Evolutionary conservation across 1,140 invertebrate species (phyloP), one percentile per base, ranked within the genome.

Genomic region (Pogonognathellus flavescens): DNA sequence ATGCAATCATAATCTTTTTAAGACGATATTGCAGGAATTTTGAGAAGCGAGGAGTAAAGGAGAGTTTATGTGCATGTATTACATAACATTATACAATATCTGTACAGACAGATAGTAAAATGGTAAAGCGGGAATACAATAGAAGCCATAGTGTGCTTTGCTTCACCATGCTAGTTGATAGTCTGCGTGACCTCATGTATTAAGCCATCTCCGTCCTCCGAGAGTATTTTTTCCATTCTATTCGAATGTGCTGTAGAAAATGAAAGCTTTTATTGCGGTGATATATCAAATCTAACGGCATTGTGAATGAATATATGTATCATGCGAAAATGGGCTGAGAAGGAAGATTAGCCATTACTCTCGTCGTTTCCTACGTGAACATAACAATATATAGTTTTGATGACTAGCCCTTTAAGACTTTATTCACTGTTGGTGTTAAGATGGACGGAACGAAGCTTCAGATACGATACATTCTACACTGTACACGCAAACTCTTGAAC

Each of bases 211-310:
- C 70, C 0, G 9, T 14, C 70, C 55, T 2, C 50, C 18, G 18
- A 10, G 3, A 55, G 16, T 66, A 66, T 49, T 62, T 83, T 41
- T 83, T 83, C 82, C 41, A 49, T 53, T 55, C 80, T 57, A 13
- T 81, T 80, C 20, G 72, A 52, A 18, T 80, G 50, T 25, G 20
- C 31, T 31, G 41, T 62, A 52, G 81, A 82, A 72, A 82, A 82
- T 82, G 81, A 83, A 86, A 83, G 85, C 60, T 86, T 86, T 86
- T 86, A 86, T 86, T 86, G 81, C 85, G 9, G 62, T 76, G 80
- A 86, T 86, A 86, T 86, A 86, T 86, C 85, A 86, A 82, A 52
- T 41, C 41, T 82, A 86, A 86, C 85, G 84, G 80, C 81, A 18
- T 59, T 50, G 41, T 76, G 53, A 66, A 81, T 82, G 76, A 82